phyloP scores from a whole-genome alignment of 2,797 vertebrate species.

The Halcyon chelicuti region DNA sequence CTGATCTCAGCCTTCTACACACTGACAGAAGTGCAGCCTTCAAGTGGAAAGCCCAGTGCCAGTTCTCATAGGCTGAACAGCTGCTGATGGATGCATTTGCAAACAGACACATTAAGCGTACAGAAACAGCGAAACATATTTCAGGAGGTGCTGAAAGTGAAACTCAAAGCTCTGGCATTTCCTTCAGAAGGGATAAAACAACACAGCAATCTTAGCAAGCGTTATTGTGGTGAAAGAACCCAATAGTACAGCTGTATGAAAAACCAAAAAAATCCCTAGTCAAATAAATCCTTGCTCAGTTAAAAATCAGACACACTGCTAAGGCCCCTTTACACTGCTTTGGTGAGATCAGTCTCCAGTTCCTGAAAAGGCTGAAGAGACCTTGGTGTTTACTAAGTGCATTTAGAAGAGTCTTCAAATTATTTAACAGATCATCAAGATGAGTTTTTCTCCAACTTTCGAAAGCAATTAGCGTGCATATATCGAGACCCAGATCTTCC shows the following conservation, averaged over 20 bases:
- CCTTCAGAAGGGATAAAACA: slow-evolving; percentile 21
- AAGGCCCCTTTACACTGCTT: background rate
- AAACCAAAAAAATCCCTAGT: background rate
- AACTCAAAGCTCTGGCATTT: slow-evolving; percentile 9
- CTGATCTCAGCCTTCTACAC: background rate
- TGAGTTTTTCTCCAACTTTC: background rate
- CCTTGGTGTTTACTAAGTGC: background rate
- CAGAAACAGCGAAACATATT: background rate
- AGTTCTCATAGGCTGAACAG: background rate
- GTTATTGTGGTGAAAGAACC: background rate
- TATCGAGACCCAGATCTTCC: background rate
- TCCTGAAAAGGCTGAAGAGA: background rate
- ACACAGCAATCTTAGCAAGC: background rate
- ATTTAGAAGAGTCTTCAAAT: background rate
- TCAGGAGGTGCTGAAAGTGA: background rate
- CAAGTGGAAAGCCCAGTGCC: background rate
- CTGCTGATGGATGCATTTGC: background rate
- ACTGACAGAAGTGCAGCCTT: background rate
- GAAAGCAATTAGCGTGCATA: background rate
- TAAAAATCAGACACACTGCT: background rate
- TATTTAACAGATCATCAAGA: background rate
- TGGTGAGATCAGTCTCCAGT: background rate
- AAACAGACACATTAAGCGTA: background rate
- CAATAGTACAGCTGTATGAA: background rate
- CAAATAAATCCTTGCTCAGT: background rate